These are phyloP conservation scores for Lissonota sp. DNA, from an alignment of 2,888 invertebrate genomes.

Conservation along the genomic window DNA sequence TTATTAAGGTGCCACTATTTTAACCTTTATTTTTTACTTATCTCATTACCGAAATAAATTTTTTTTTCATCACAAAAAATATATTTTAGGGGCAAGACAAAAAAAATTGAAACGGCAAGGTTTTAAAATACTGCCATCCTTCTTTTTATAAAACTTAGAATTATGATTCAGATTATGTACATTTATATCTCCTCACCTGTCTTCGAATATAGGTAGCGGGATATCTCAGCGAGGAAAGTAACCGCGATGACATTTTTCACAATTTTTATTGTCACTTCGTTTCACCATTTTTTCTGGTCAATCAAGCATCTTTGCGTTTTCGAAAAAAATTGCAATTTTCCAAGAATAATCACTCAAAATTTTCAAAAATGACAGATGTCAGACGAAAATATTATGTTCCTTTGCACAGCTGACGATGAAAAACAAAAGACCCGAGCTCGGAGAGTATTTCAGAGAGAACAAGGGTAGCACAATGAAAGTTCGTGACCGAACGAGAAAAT, in stretches of 20 bases:
- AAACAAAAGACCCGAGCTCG: conserved; percentile 47
- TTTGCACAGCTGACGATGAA: conserved; percentile 3
- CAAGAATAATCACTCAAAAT: conserved; percentile 7
- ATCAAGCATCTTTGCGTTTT: not conserved
- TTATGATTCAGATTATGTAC: not conserved
- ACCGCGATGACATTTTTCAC: conserved; percentile 53
- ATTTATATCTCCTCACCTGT: conserved; percentile 42
- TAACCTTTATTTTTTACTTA: too few species aligned
- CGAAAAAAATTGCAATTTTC: not conserved
- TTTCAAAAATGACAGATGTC: conserved; percentile 1
- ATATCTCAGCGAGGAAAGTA: conserved; percentile 41
- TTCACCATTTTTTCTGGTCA: conserved; percentile 1
- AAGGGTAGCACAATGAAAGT: conserved; percentile 9
- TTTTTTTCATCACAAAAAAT: not conserved
- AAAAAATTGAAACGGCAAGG: too few species aligned
- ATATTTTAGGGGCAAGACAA: not conserved
- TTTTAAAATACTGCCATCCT: too few species aligned
- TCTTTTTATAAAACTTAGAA: not conserved
- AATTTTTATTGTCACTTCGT: conserved; percentile 2
- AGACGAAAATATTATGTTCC: not conserved
- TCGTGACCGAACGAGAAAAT: conserved; percentile 21
- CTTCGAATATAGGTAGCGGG: conserved; percentile 30
- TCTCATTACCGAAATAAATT: not conserved
- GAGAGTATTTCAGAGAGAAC: not conserved
- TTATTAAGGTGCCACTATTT: too few species aligned